A percentile compares a stretch with the other conserved stretches of the same genome.
These are phyloP conservation scores for Nyctibius grandis DNA, from an alignment of 2,797 vertebrate genomes.

Conservation along the genomic window DNA sequence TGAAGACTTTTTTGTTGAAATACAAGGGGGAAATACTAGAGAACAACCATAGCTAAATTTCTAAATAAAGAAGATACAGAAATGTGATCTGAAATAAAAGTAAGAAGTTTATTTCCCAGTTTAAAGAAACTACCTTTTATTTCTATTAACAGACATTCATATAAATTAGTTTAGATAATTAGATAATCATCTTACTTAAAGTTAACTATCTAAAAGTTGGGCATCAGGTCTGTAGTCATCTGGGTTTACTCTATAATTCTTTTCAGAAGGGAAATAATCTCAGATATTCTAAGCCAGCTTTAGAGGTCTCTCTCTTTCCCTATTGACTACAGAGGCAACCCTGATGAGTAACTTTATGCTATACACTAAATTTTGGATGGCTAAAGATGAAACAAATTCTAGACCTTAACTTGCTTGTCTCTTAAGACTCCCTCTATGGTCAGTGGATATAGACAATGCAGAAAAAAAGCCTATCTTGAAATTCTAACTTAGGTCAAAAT, in stretches of 20 bases:
- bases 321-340: background rate
- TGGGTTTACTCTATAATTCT: background rate
- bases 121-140: background rate
- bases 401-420: background rate
- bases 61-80: background rate
- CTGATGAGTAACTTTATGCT: background rate
- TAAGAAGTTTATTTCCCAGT: background rate
- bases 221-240: background rate
- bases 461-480: background rate
- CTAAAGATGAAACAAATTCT: background rate
- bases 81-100: background rate
- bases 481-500: background rate
- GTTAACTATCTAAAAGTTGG: background rate
- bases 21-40: background rate
- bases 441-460: fast-evolving
- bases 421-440: background rate
- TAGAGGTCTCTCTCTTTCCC: background rate
- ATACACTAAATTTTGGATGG: background rate
- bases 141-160: background rate
- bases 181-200: background rate
- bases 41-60: background rate
- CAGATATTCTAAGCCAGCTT: background rate
- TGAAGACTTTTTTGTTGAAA: background rate
- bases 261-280: background rate
- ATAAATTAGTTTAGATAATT: background rate